Conservation (phyloP, 2,113 vertebrate species). For the Romanogobio albipinnatus region DNA sequence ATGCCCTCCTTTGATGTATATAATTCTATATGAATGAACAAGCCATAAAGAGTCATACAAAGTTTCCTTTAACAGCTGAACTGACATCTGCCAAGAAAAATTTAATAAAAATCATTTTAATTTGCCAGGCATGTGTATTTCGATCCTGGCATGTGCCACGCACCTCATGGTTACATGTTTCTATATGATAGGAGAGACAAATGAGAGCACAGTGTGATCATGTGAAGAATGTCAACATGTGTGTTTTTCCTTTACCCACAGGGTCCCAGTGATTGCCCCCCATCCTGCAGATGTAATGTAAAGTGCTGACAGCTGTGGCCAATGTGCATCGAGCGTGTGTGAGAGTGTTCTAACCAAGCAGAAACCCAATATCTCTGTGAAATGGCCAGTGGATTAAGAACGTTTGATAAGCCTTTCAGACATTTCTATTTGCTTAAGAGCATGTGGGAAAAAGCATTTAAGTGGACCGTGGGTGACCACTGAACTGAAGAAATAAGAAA, state of each 20-base stretch:
- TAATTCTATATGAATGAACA: background rate
- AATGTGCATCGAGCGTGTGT: conserved; percentile 69
- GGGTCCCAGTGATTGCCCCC: conserved; percentile 14
- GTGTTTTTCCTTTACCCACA: background rate
- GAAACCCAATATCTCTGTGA: conserved; percentile 82
- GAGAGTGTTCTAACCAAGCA: conserved; percentile 70
- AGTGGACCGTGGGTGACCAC: conserved; percentile 13
- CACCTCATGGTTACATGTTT: conserved; percentile 13
- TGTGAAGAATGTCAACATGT: conserved; percentile 40
- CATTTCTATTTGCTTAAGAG: conserved; percentile 71
- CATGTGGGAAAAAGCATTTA: conserved; percentile 59
- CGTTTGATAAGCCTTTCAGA: conserved; percentile 77
- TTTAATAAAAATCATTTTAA: background rate
- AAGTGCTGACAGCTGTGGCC: conserved; percentile 78
- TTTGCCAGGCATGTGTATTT: conserved; percentile 3
- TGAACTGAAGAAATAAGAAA: conserved; percentile 21
- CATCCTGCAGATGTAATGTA: conserved; percentile 76
- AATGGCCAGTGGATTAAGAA: conserved; percentile 73
- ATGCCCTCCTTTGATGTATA: background rate
- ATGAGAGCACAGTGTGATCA: conserved; percentile 8
- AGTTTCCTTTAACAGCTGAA: conserved; percentile 27
- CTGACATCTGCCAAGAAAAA: conserved; percentile 23
- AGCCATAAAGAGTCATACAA: background rate
- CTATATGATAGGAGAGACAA: conserved; percentile 9
- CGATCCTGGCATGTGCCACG: background rate